A percentile compares a stretch with the other conserved stretches of the same genome.
phyloP scores from a whole-genome alignment of 2,888 invertebrate genomes.

The Boloria selene region DNA sequence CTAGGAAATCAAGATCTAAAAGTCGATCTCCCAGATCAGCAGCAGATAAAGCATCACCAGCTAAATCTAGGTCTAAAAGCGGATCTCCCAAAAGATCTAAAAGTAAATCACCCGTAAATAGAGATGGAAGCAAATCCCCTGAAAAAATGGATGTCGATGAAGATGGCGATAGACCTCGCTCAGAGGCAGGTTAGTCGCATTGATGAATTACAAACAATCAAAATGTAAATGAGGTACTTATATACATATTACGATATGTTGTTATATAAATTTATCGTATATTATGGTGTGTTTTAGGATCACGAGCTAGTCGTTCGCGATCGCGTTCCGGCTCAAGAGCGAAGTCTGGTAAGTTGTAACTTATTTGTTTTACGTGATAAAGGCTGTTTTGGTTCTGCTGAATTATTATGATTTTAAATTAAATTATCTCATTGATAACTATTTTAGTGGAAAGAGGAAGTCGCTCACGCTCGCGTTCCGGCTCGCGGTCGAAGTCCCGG shows the following conservation, averaged over 20 bases:
- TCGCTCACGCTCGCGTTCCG: slow-evolving; percentile 41
- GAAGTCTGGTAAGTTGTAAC: slow-evolving; percentile 26
- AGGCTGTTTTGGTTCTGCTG: too few species aligned
- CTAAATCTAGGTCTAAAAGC: slow-evolving; percentile 38
- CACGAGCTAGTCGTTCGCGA: slow-evolving; percentile 23
- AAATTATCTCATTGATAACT: too few species aligned
- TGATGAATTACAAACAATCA: too few species aligned
- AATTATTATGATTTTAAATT: too few species aligned
- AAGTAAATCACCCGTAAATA: slow-evolving; percentile 42
- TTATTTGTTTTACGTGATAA: not conserved
- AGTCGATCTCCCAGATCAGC: slow-evolving; percentile 37
- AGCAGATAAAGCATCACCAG: slow-evolving; percentile 15
- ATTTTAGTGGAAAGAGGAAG: slow-evolving; percentile 44
- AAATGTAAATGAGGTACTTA: too few species aligned
- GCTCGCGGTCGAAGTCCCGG: slow-evolving; percentile 48
- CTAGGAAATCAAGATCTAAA: slow-evolving; percentile 40
- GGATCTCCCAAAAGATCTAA: slow-evolving; percentile 40
- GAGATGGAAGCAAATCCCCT: slow-evolving; percentile 44
- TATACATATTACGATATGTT: too few species aligned
- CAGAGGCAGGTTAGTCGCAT: slow-evolving; percentile 36
- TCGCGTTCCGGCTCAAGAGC: slow-evolving; percentile 23
- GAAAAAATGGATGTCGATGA: slow-evolving; percentile 52
- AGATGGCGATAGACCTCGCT: slow-evolving; percentile 37
- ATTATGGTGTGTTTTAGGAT: slow-evolving; percentile 3
- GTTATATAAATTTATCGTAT: not conserved